These are phyloP conservation scores for Oppia nitens DNA, from an alignment of 1,140 invertebrate species.

Conservation along the genomic window DNA sequence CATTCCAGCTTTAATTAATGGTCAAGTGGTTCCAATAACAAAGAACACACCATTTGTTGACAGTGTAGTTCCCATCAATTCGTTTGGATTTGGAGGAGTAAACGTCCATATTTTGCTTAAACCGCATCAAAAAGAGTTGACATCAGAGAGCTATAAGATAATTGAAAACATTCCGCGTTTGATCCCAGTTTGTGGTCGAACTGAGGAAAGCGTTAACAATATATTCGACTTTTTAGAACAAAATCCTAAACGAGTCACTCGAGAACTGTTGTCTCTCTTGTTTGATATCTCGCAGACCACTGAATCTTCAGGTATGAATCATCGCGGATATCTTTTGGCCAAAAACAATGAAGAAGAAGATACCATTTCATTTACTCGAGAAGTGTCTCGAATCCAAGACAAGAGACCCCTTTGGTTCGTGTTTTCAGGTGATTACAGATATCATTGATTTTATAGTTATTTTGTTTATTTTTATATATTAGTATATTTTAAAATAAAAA, in stretches of 20 bases:
- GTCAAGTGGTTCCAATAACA: constrained; percentile 48
- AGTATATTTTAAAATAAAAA: not conserved
- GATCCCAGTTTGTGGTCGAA: constrained; percentile 12
- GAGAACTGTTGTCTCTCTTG: constrained; percentile 21
- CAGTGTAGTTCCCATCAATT: constrained; percentile 18
- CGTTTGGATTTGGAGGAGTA: constrained; percentile 19
- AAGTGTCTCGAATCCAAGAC: constrained; percentile 20
- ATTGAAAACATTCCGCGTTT: constrained; percentile 13
- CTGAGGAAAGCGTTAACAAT: constrained; percentile 26
- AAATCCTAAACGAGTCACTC: constrained; percentile 22
- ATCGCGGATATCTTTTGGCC: constrained; percentile 10
- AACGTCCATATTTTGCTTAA: constrained; percentile 34
- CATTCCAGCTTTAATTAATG: constrained; percentile 69
- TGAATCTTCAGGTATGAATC: constrained; percentile 11
- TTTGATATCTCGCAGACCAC: constrained; percentile 8
- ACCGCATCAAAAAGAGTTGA: constrained; percentile 36
- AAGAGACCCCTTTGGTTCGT: constrained; percentile 73
- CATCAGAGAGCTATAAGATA: constrained; percentile 20
- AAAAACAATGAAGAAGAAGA: not conserved
- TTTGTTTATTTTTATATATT: not conserved
- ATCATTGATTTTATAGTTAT: too few species aligned
- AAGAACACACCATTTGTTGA: constrained; percentile 20
- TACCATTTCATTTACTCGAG: not conserved
- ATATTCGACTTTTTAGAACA: constrained; percentile 28
- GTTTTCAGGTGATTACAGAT: constrained; percentile 59